Evolutionary conservation across 2,888 invertebrate species (phyloP).

Genomic region (Drosophila algonquin): DNA sequence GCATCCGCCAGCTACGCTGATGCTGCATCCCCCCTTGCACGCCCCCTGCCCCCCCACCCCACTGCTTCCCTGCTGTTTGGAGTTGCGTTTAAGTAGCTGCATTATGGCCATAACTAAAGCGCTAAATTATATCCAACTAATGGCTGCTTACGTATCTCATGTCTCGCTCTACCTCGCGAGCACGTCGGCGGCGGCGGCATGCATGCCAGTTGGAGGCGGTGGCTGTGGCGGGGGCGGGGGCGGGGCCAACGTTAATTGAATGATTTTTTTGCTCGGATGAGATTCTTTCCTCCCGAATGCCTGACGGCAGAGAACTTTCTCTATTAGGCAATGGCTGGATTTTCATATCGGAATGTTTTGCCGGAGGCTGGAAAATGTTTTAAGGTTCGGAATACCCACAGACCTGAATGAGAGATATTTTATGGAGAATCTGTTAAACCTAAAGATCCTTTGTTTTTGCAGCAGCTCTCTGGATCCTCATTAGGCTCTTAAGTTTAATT

Average conservation of each 20-base stretch:
- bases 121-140: constrained; percentile 65
- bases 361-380: constrained; percentile 3
- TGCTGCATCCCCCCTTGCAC: neutral
- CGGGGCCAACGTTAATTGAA: constrained; percentile 56
- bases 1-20: constrained; percentile 56
- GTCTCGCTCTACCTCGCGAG: neutral
- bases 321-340: constrained; percentile 39
- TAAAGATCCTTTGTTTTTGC: too few species aligned
- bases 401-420: neutral
- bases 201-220: neutral
- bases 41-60: neutral
- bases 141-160: constrained; percentile 54
- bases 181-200: neutral
- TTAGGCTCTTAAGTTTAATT: neutral
- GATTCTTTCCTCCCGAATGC: constrained; percentile 18
- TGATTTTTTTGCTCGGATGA: constrained; percentile 35
- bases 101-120: constrained; percentile 48
- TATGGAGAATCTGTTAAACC: too few species aligned
- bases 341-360: constrained; percentile 17
- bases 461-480: too few species aligned
- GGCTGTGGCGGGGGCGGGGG: constrained; percentile 1
- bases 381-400: neutral
- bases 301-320: constrained; percentile 32
- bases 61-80: constrained; percentile 13
- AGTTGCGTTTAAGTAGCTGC: constrained; percentile 54